Evolutionary conservation across 2,888 invertebrate species (phyloP).

Genomic region (Sinotaia quadrata): DNA sequence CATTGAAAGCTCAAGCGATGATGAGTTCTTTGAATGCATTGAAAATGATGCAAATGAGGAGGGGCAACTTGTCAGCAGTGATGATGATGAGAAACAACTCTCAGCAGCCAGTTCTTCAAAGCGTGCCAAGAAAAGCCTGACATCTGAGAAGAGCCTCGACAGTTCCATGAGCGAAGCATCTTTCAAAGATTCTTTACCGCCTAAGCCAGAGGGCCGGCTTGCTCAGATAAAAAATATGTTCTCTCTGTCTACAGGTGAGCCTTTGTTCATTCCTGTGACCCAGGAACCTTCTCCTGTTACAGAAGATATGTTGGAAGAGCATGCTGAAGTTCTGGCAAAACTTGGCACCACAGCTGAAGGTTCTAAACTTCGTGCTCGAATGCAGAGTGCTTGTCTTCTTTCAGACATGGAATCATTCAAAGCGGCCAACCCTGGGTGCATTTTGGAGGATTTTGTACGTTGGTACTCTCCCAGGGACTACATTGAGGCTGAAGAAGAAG

Average conservation of each 20-base stretch:
- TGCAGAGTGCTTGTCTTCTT: conserved; percentile 94
- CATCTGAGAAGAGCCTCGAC: conserved; percentile 19
- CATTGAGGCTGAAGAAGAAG: conserved; percentile 77
- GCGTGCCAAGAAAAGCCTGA: not conserved
- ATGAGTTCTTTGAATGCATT: conserved; percentile 69
- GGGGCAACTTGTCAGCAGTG: not conserved
- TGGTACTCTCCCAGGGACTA: conserved; percentile 99
- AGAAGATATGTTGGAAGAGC: conserved; percentile 95
- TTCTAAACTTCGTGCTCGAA: conserved; percentile 87
- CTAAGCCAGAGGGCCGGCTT: conserved; percentile 80
- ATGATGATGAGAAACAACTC: conserved; percentile 36
- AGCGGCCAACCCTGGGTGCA: conserved; percentile 93
- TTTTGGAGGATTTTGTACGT: conserved; percentile 94
- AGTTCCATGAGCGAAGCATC: conserved; percentile 22
- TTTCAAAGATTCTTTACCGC: conserved; percentile 52
- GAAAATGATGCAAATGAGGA: conserved; percentile 39
- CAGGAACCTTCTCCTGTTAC: conserved; percentile 96
- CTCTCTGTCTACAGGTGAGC: conserved; percentile 79
- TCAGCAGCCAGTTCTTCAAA: conserved; percentile 4
- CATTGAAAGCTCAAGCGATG: conserved; percentile 38
- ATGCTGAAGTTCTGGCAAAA: conserved; percentile 88
- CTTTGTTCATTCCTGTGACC: conserved; percentile 85
- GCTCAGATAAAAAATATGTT: conserved; percentile 80
- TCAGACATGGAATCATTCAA: conserved; percentile 99
- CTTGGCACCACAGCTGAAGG: conserved; percentile 89